Evolutionary conservation across 2,113 vertebrate species (phyloP).

Genomic region (Rhinolophus sinicus): DNA sequence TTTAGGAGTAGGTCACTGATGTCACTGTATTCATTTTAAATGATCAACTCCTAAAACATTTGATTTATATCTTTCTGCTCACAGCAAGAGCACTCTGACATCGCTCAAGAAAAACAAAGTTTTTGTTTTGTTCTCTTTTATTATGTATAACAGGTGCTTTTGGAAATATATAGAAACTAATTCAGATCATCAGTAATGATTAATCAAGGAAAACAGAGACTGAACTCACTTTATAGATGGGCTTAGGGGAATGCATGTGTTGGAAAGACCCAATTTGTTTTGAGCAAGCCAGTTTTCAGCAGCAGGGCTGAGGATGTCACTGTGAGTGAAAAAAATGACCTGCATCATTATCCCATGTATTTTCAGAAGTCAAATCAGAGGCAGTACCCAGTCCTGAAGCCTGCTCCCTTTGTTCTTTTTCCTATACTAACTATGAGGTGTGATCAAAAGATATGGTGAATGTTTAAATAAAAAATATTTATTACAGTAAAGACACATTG

Average conservation of each 20-base stretch:
- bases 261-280: background rate
- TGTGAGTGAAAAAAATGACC: background rate
- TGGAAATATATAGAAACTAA: background rate
- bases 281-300: background rate
- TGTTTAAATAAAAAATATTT: too few relatives aligned
- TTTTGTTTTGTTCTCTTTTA: background rate
- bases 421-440: too few relatives aligned
- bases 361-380: background rate
- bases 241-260: background rate
- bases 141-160: background rate
- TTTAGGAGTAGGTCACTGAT: background rate
- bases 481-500: too few relatives aligned
- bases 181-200: conserved; percentile 2
- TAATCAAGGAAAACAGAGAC: background rate
- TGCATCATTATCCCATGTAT: background rate
- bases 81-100: background rate
- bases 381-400: background rate
- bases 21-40: background rate
- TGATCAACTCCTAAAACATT: background rate
- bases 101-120: background rate
- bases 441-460: too few relatives aligned
- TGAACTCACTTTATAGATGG: background rate
- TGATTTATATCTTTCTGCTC: background rate
- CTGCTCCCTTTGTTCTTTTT: background rate
- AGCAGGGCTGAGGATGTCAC: background rate